phyloP scores from a whole-genome alignment of 1,140 invertebrate genomes.

The Paramacrobiotus metropolitanus region DNA sequence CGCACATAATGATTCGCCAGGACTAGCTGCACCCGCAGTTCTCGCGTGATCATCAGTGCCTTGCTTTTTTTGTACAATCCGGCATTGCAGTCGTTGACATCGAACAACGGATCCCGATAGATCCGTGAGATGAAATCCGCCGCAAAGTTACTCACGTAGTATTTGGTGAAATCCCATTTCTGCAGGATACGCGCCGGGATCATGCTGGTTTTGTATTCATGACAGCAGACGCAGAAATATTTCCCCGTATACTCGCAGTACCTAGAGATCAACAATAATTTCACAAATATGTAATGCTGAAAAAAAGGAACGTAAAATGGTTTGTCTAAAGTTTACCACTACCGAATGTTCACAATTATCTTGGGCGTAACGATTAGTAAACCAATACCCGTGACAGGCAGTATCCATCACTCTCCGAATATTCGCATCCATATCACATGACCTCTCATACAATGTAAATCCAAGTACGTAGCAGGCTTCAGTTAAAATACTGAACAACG shows the following conservation, averaged over 20 bases:
- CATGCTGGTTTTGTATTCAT: slow-evolving; percentile 43
- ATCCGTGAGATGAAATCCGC: slow-evolving; percentile 49
- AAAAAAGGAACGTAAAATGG: too few relatives aligned
- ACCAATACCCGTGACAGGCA: too few relatives aligned
- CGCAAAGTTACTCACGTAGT: slow-evolving; percentile 56
- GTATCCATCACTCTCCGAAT: too few relatives aligned
- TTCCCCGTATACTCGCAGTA: slow-evolving; percentile 65
- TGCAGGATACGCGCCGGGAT: slow-evolving; percentile 52
- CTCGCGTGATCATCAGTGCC: neutral
- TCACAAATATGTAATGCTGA: too few relatives aligned
- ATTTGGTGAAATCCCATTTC: slow-evolving; percentile 47
- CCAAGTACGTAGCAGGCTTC: too few relatives aligned
- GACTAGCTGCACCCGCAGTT: neutral
- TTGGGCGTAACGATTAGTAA: too few relatives aligned
- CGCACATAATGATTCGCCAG: neutral
- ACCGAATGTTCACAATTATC: too few relatives aligned
- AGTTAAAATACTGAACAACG: too few relatives aligned
- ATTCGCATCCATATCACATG: too few relatives aligned
- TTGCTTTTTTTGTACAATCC: slow-evolving; percentile 6
- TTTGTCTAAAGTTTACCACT: too few relatives aligned
- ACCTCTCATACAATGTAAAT: too few relatives aligned
- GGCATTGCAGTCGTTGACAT: slow-evolving; percentile 31
- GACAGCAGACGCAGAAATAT: slow-evolving; percentile 69
- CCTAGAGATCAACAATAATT: too few relatives aligned
- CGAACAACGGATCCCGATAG: slow-evolving; percentile 48